Conservation (phyloP, 2,113 vertebrate genomes). For the Cryptotis parvus region DNA sequence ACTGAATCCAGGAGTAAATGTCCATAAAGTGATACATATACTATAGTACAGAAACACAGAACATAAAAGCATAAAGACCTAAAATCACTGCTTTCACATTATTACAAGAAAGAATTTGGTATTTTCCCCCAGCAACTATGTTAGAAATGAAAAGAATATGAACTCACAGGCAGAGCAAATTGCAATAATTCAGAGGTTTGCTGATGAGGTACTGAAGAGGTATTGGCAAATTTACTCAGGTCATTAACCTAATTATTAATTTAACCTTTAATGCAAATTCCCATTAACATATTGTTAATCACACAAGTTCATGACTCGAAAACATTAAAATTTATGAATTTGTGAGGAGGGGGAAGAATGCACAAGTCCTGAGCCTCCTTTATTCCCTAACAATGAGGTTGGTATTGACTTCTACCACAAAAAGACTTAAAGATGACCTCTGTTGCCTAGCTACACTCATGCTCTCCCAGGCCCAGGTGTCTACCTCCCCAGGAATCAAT, state of each 20-base stretch:
- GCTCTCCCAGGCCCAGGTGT: background rate
- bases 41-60: background rate
- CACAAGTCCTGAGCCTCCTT: background rate
- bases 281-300: background rate
- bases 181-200: background rate
- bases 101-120: background rate
- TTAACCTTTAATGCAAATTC: conserved; percentile 50
- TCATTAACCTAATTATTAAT: conserved; percentile 12
- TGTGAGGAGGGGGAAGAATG: background rate
- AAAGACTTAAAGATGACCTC: background rate
- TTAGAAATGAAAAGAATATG: background rate
- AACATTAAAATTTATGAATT: background rate
- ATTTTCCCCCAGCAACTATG: background rate
- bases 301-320: conserved; percentile 43
- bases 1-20: background rate
- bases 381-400: background rate
- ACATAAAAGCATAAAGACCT: background rate
- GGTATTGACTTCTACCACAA: background rate
- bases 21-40: background rate
- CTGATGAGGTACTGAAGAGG: conserved; percentile 3
- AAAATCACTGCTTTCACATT: background rate
- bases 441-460: background rate
- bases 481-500: conserved; percentile 22
- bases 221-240: conserved; percentile 18
- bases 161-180: conserved; percentile 1